A percentile compares a stretch with the other conserved stretches of the same genome.
Conservation (phyloP, 2,888 invertebrate species). For the Cyaniris semiargus region DNA sequence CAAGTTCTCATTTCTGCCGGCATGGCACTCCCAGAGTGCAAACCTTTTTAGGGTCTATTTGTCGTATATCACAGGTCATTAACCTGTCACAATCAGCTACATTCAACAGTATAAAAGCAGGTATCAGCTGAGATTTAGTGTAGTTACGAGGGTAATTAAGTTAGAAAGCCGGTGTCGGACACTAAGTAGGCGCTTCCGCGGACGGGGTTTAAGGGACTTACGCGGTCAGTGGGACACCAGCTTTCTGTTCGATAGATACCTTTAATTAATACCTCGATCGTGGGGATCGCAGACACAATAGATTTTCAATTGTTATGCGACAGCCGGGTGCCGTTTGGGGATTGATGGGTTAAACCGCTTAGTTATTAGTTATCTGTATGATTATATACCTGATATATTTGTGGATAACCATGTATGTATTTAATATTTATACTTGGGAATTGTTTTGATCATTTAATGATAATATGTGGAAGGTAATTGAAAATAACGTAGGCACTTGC, state of each 20-base stretch:
- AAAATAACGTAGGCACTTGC: too few species aligned
- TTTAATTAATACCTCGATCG: too few species aligned
- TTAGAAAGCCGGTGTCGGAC: slow-evolving; percentile 55
- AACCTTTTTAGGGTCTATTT: neutral
- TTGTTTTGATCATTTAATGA: too few species aligned
- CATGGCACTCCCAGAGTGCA: too few species aligned
- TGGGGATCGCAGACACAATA: too few species aligned
- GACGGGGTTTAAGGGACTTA: slow-evolving; percentile 57
- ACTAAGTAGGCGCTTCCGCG: slow-evolving; percentile 58
- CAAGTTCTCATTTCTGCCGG: too few species aligned
- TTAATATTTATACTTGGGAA: too few species aligned
- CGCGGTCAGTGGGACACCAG: slow-evolving; percentile 63
- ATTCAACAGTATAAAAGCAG: neutral
- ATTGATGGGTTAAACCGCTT: too few species aligned
- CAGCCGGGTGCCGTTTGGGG: too few species aligned
- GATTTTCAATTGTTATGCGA: too few species aligned
- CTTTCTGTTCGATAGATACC: slow-evolving; percentile 33
- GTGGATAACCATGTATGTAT: neutral
- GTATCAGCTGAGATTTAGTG: slow-evolving; percentile 37
- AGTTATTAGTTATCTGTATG: neutral
- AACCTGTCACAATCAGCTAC: neutral
- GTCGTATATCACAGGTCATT: neutral
- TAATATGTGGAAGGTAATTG: too few species aligned
- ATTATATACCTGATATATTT: neutral
- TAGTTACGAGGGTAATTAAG: slow-evolving; percentile 54